Base-by-base conservation (phyloP, 2,888 invertebrate species). In the Charanyca ferruginea region DNA sequence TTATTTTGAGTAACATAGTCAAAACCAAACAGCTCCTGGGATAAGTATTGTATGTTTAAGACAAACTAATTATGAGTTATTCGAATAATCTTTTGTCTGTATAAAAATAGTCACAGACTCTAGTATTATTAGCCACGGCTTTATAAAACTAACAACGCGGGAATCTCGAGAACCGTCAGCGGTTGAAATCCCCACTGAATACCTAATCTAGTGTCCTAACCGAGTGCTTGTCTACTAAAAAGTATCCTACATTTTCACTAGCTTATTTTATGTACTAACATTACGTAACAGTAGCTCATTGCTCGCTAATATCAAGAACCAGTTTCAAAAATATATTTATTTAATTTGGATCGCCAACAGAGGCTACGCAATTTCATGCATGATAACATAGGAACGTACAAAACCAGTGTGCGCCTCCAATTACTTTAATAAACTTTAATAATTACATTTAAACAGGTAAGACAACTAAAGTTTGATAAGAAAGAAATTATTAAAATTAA, bases 181-280 rank as follows among this genome's bases (percentile, higher is more conserved):
- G 60, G 61, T 58, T 73, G 65, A 70, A 79, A 81, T 79, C 60
- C 66, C 69, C 49, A 66, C 79, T 79, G 76, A 73, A 76, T 80
- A 79, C 73, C 66, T 81, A 76, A 81, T 80, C 68, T 69, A 70
- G 60, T 63, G 57, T 68, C 61, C 61, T 28, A 59, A 28, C 32
- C 38, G 44, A 74, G 75, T 59, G 41, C 38, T 44, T 42, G 58
- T 55, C 51, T 58, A 66, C 58, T 79, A 59, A 55, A 77, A 66
- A 52, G 38, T 59, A 48, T 48, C 41, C 25, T 42, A 42, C 52
- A 51, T 66, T 53, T 57, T 42, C 38, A 32, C 38, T 48, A 60
- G 23, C 52, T 52, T 44, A 18, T 52, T 57, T 52, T 49, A 53
- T 32, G 9, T 58, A 53, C 20, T 28, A 38, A 20, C 13, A 49